Evolutionary conservation across 2,888 invertebrate genomes (phyloP).

Genomic region (Margaritifera margaritifera): DNA sequence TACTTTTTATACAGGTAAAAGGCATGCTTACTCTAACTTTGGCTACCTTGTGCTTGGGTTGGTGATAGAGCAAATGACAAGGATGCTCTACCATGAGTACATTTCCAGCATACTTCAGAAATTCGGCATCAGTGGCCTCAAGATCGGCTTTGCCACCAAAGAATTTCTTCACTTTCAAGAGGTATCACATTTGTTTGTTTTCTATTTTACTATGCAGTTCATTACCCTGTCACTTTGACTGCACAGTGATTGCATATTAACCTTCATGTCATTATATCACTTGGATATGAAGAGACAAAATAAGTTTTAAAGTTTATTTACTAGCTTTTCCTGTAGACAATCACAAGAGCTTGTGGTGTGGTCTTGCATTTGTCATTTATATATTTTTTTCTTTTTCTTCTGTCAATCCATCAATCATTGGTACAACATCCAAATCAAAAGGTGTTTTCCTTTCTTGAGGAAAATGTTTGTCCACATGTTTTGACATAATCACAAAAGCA

Average conservation of each 20-base stretch:
- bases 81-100: constrained; percentile 49
- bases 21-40: constrained; percentile 68
- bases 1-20: constrained; percentile 48
- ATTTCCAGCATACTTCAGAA: constrained; percentile 40
- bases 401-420: no score
- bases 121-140: constrained; percentile 45
- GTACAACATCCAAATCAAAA: no score
- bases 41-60: constrained; percentile 66
- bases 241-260: background rate
- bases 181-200: constrained; percentile 27
- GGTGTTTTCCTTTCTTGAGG: no score
- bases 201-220: background rate
- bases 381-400: no score
- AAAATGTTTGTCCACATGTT: no score
- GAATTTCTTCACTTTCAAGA: constrained; percentile 41
- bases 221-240: no score
- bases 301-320: no score
- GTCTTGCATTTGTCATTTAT: no score
- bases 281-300: no score
- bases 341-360: no score
- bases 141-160: constrained; percentile 42
- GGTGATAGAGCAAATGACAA: constrained; percentile 57
- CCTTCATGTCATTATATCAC: background rate
- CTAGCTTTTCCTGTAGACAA: no score
- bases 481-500: no score